Base-by-base conservation (phyloP, 2,797 vertebrate genomes). In the Kryptopterus vitreolus region DNA sequence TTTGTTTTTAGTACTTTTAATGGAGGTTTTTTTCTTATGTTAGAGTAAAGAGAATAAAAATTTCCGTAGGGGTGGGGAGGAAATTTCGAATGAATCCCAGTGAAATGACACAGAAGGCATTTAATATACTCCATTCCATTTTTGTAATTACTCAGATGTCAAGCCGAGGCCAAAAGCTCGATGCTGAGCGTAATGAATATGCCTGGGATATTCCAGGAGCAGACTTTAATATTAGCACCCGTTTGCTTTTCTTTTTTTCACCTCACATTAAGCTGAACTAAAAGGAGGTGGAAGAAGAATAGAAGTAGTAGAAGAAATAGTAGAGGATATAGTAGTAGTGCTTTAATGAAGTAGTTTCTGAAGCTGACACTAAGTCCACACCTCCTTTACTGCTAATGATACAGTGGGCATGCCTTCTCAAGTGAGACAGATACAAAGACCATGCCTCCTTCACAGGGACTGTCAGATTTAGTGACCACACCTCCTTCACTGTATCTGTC, bases 111-210 rank as follows among this genome's bases (percentile, higher is more conserved):
- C 53, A 81, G 57, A 81, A 38, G 33, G 74, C 62, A 78, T 77
- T 76, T 57, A 76, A 81, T 78, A 75, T 46, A 69, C 65, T 79
- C 70, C 48, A 16, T 85, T 83, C 69, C 72, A 83, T 83, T 85
- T 81, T 79, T 85, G 84, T 74, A 85, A 85, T 81, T 79, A 83
- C 84, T 81, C 38, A 61, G 66, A 83, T 81, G 79, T 77, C 46
- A 65, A 81, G 76, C 20, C 57, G 77, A 69, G 73, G 52, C 79
- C 78, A 63, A 74, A 77, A 68, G 77, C 77, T 43, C 12, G 3
- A 69, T 33, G 63, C 69, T 24, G 73, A 43, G 35, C 46, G 70
- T 82, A 84, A 81, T 79, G 77, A 85, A 82, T 38, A 63, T 43
- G 74, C 74, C 62, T 70, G 50, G 74, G 77, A 75, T 69, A 83